Conservation (phyloP, 2,888 invertebrate genomes). For the Drosophila picticornis region DNA sequence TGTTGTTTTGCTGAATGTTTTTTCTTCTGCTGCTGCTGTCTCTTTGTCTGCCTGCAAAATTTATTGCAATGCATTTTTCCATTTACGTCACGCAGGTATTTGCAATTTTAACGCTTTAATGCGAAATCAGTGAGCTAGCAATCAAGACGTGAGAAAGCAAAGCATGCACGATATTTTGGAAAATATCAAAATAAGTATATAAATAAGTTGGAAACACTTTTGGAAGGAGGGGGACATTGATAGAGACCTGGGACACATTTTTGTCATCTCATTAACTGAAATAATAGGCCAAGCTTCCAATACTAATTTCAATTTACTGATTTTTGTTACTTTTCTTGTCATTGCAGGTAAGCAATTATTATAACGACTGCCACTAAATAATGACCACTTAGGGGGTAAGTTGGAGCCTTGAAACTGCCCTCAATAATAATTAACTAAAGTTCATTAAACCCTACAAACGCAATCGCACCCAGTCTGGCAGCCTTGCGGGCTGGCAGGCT, state of each 20-base stretch:
- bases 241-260: not conserved
- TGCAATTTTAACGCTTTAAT: slow-evolving; percentile 71
- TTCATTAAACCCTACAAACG: slow-evolving; percentile 65
- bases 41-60: slow-evolving; percentile 53
- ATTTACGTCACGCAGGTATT: slow-evolving; percentile 68
- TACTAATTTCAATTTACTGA: slow-evolving; percentile 11
- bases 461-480: slow-evolving; percentile 3
- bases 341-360: slow-evolving; percentile 52
- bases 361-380: not conserved
- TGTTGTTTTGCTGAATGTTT: not conserved
- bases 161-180: slow-evolving; percentile 29
- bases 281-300: not conserved
- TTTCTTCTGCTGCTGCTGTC: slow-evolving; percentile 33
- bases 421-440: slow-evolving; percentile 45
- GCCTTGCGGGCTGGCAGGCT: not conserved
- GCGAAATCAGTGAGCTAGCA: slow-evolving; percentile 22
- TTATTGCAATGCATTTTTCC: slow-evolving; percentile 75
- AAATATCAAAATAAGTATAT: slow-evolving; percentile 12
- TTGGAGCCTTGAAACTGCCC: slow-evolving; percentile 16
- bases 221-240: not conserved
- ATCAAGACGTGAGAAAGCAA: slow-evolving; percentile 27
- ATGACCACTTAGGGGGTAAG: slow-evolving; percentile 25
- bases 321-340: slow-evolving; percentile 8
- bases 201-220: slow-evolving; percentile 3
- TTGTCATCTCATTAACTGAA: not conserved